Base-by-base conservation (phyloP, 2,797 vertebrate genomes). In the Rhynchonycteris naso region DNA sequence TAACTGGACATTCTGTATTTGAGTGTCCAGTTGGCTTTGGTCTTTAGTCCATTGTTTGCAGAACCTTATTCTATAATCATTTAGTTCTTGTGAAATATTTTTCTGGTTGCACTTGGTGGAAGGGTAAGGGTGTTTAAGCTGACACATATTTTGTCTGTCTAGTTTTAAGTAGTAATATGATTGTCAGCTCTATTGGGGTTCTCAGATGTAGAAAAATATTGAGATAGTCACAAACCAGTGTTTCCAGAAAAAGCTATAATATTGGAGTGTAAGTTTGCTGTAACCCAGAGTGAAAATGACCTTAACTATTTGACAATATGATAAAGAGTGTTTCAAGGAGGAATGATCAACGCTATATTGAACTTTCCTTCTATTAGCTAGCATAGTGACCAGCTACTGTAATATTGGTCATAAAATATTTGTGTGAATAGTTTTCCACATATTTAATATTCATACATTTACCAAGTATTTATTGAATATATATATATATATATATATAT, bases 151-250 rank as follows among this genome's bases (percentile, higher is more conserved):
- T 86, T 82, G 78, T 22, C 28, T 54, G 26, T 74, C 52, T 59
- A 75, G 52, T 69, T 91, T 90, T 87, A 84, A 95, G 38, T 52
- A 35, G 33, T 71, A 56, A 52, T 65, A 38, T 68, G n/a, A 50
- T 54, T 5, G 56, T 54, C 28, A 68, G 11, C 19, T 90, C 7
- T 90, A 95, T 69, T 61, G 63, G 11, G 4, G 19, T 80, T 94
- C 59, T 92, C 13, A 58, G 61, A 72, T 96, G 30, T 52, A 30
- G 43, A 43, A 88, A 93, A 59, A 80, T 66, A 83, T 5, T 75
- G n/a, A 83, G 61, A 56, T 63, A 63, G 11, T 84, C 9, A 84
- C 47, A 68, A 94, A 72, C 10, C 4, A 90, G 24, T 65, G 26
- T 69, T 81, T 96, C 24, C 24, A 58, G 28, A 76, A 82, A 81